These are phyloP conservation scores for Chelonia mydas DNA, from an alignment of 2,797 vertebrate species.

Conservation along the genomic window DNA sequence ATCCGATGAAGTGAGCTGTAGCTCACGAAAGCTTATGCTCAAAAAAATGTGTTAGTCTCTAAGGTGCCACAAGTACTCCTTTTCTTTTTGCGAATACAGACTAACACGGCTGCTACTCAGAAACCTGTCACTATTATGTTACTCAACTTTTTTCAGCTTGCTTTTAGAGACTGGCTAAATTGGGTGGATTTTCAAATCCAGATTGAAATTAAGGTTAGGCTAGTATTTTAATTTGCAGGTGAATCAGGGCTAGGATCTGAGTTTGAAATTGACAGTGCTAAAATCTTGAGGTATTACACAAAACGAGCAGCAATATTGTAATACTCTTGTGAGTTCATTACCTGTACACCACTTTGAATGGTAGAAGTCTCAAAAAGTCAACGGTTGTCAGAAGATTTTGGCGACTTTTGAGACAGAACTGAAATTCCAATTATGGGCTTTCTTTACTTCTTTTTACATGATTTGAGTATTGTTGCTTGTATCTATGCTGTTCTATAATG, in stretches of 20 bases:
- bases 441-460: neutral
- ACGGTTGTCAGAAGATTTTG: neutral
- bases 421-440: accelerated
- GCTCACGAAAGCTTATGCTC: no score
- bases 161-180: neutral
- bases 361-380: neutral
- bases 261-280: neutral
- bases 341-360: neutral
- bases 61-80: no score
- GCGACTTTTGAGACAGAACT: neutral
- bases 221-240: accelerated
- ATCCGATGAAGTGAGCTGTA: no score
- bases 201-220: neutral
- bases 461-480: neutral
- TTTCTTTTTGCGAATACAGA: no score
- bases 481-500: accelerated
- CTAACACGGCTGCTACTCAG: no score
- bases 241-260: neutral
- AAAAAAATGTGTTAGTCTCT: no score
- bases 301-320: accelerated
- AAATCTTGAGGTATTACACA: neutral
- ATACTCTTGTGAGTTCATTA: neutral
- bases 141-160: neutral
- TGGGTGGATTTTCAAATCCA: accelerated
- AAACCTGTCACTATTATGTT: neutral